Evolutionary conservation across 1,140 invertebrate genomes (phyloP).

Genomic region (Brachionus angularis): DNA sequence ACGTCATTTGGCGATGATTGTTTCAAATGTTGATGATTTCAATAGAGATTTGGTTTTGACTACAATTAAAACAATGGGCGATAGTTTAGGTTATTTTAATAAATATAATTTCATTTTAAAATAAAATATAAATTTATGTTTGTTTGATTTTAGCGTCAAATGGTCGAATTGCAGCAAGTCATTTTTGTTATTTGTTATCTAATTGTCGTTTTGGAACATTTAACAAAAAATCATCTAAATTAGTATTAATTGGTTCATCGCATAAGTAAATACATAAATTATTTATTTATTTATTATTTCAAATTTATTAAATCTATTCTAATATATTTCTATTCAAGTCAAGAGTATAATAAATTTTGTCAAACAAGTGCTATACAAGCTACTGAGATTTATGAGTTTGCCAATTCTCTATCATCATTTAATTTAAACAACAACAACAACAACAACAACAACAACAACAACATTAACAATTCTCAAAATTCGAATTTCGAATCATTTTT

Average conservation of each 20-base stretch:
- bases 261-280: slow-evolving; percentile 55
- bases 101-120: background rate
- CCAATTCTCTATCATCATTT: slow-evolving; percentile 71
- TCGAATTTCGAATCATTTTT: background rate
- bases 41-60: slow-evolving; percentile 75
- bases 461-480: background rate
- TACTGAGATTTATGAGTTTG: slow-evolving; percentile 91
- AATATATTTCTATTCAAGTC: slow-evolving; percentile 47
- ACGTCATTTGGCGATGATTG: slow-evolving; percentile 85
- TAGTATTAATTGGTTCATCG: slow-evolving; percentile 72
- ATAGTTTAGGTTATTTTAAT: slow-evolving; percentile 59
- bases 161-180: slow-evolving; percentile 75
- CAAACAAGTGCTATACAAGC: slow-evolving; percentile 80
- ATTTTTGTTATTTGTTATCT: slow-evolving; percentile 87
- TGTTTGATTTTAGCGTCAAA: slow-evolving; percentile 58
- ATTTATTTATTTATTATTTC: slow-evolving; percentile 25
- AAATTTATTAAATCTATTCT: background rate
- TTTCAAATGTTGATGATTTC: slow-evolving; percentile 73
- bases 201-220: slow-evolving; percentile 70
- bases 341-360: slow-evolving; percentile 64
- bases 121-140: slow-evolving; percentile 24
- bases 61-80: slow-evolving; percentile 72
- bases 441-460: too few relatives aligned
- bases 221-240: slow-evolving; percentile 63
- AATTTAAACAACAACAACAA: slow-evolving; percentile 67